Evolutionary conservation across 2,113 vertebrate species (phyloP).

Genomic region (Pygoscelis antarcticus): DNA sequence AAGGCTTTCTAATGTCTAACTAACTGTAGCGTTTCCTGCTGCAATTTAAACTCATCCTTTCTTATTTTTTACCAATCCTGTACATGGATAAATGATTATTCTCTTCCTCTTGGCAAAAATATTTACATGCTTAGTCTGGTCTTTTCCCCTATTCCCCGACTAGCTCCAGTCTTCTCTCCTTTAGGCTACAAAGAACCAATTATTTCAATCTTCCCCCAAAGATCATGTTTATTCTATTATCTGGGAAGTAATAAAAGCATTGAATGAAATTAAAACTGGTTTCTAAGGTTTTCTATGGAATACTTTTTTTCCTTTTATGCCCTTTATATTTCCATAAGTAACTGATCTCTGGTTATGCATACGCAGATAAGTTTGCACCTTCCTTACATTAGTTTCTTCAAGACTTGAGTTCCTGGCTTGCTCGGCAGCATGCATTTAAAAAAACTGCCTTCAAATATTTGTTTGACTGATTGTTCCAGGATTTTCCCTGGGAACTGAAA

Average conservation of each 20-base stretch:
- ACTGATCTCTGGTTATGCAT: background rate
- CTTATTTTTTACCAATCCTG: background rate
- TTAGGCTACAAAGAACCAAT: background rate
- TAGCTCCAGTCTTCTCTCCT: background rate
- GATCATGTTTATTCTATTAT: background rate
- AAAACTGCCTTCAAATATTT: background rate
- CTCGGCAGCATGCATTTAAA: background rate
- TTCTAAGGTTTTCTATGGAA: background rate
- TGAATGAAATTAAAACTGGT: background rate
- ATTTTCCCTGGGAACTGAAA: background rate
- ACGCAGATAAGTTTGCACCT: accelerated
- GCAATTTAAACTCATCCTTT: background rate
- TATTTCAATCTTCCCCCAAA: background rate
- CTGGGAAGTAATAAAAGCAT: background rate
- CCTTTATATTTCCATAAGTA: background rate
- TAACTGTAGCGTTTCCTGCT: background rate
- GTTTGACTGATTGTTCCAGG: background rate
- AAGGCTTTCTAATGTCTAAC: background rate
- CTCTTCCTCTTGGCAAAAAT: background rate
- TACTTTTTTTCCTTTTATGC: background rate
- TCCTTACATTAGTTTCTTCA: background rate
- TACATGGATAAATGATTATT: background rate
- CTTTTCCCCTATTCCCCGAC: background rate
- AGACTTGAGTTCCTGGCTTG: background rate
- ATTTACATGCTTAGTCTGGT: background rate